Evolutionary conservation across 2,113 vertebrate species (phyloP).

Genomic region (Collichthys lucidus): DNA sequence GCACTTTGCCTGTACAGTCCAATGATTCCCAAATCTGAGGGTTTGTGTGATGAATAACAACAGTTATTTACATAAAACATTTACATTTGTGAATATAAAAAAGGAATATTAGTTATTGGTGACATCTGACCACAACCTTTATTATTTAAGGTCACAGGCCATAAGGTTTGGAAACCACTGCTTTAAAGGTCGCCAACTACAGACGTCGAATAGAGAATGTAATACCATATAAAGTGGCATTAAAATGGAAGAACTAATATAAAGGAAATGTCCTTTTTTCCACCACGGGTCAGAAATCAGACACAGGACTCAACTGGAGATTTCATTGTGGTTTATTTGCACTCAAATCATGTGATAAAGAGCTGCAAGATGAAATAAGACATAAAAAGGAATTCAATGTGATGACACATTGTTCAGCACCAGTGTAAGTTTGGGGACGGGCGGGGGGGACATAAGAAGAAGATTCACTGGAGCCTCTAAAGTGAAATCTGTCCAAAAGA

Average conservation of each 20-base stretch:
- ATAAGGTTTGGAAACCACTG: not conserved
- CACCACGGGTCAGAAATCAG: not conserved
- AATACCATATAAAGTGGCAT: not conserved
- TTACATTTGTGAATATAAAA: not conserved
- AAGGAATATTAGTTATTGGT: not conserved
- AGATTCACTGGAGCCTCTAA: slow-evolving; percentile 28
- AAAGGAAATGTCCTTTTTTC: not conserved
- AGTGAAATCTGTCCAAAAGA: slow-evolving; percentile 31
- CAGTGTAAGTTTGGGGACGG: slow-evolving; percentile 55
- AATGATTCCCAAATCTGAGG: not conserved
- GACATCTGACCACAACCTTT: not conserved
- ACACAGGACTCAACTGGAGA: slow-evolving; percentile 24
- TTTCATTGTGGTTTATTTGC: slow-evolving; percentile 81
- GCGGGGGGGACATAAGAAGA: slow-evolving; percentile 7
- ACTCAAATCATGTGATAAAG: slow-evolving; percentile 79
- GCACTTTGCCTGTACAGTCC: not conserved
- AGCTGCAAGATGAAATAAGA: slow-evolving; percentile 67
- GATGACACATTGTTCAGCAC: slow-evolving; percentile 77
- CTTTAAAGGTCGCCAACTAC: not conserved
- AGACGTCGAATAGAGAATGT: not conserved
- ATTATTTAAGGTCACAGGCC: not conserved
- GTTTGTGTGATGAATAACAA: not conserved
- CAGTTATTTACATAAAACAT: not conserved
- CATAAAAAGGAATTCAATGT: slow-evolving; percentile 60
- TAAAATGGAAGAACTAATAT: too few species aligned